Evolutionary conservation across 53 echinoderm and acorn worm genomes (phyloP), one percentile per base, ranked within the genome.

Genomic region (Luidia sarsii): DNA sequence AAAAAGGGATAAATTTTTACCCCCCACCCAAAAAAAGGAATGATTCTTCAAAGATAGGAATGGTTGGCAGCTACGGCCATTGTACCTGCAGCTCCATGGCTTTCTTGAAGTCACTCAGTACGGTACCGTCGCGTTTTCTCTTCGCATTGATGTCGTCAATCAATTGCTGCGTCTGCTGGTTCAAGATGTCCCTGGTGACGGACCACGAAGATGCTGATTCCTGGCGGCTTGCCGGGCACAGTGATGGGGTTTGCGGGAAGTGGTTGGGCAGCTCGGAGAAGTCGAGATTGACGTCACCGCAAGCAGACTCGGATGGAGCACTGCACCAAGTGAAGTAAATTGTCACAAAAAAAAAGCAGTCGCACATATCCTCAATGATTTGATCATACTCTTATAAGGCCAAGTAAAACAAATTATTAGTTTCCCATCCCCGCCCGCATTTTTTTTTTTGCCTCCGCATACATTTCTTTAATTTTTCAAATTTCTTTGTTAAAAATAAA

Each of bases 61-160:
- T n/a, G n/a, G n/a, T n/a, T n/a, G n/a, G n/a, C n/a, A n/a, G n/a
- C n/a, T n/a, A n/a, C n/a, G n/a, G n/a, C n/a, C n/a, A 23, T 33
- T 13, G 37, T 81, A 94, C 99, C 75, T 91, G 88, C 25, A 89
- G 64, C 50, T 91, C 91, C 39, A 99, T 71, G 28, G 87, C 80
- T 48, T 99, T 99, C 64, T 91, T 94, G 55, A 94, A 99, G 57
- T 99, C 94, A 7, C 63, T 74, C 24, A 99, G 71, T 10, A 99
- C 9, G 4, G 91, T 46, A 10, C 93, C 89, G 60, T 99, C 99
- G 23, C 87, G 43, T 59, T 99, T 99, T 79, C 99, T 83, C 81
- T 99, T 99, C 5, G 89, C 67, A 54, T 99, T 99, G 37, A 99
- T 89, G 55, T 99, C 87, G 33, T 99, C 87, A 50, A 99, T 99